Evolutionary conservation across 2,113 vertebrate species (phyloP).

Genomic region (Leptocoma aspasia): DNA sequence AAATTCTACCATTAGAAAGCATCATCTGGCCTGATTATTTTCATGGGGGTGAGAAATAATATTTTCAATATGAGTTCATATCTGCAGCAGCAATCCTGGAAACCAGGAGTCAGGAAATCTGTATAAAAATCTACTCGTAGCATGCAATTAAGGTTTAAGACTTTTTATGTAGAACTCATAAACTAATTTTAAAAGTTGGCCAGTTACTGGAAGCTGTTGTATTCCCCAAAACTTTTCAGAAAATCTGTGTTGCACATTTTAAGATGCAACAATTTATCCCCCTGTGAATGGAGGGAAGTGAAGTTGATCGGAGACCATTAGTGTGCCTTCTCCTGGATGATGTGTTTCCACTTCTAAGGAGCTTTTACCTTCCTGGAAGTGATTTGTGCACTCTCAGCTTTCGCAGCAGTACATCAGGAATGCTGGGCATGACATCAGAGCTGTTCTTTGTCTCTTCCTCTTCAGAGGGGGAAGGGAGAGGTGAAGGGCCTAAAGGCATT

Average conservation of each 20-base stretch:
- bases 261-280: not conserved
- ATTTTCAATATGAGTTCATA: not conserved
- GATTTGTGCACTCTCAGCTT: constrained; percentile 90
- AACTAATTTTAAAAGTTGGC: not conserved
- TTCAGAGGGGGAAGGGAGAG: constrained; percentile 60
- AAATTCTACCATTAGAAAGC: not conserved
- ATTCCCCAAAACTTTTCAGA: not conserved
- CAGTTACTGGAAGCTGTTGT: not conserved
- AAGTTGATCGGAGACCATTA: not conserved
- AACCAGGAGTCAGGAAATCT: not conserved
- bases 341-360: not conserved
- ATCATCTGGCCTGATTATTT: not conserved
- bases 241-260: not conserved
- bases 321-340: not conserved
- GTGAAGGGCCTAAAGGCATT: constrained; percentile 72
- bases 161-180: not conserved
- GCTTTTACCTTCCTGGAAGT: constrained; percentile 85
- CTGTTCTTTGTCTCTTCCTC: constrained; percentile 81
- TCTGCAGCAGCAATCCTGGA: not conserved
- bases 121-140: not conserved
- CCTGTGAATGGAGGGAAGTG: not conserved
- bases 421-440: constrained; percentile 90
- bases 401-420: constrained; percentile 89
- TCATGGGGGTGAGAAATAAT: not conserved
- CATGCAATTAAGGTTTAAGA: not conserved